These are phyloP conservation scores for Lochmaea crataegi DNA, from an alignment of 2,888 invertebrate species.

Conservation along the genomic window DNA sequence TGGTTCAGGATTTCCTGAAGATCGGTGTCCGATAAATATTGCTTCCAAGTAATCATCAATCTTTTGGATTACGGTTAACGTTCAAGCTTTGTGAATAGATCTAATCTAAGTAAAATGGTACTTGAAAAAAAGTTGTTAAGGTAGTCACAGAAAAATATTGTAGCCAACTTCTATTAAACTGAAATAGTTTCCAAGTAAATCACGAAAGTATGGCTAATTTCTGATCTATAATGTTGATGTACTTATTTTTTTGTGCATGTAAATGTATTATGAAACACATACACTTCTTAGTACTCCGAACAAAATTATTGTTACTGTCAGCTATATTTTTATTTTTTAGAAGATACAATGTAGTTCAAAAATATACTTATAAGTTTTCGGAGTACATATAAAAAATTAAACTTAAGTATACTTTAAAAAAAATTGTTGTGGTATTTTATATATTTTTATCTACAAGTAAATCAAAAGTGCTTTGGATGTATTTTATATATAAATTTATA, in stretches of 20 bases:
- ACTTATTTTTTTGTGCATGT: background rate
- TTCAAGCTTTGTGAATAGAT: no score
- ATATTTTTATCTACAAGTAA: constrained; percentile 25
- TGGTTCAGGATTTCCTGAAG: no score
- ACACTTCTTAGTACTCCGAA: background rate
- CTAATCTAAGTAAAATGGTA: background rate
- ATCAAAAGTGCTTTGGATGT: constrained; percentile 34
- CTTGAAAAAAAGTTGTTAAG: background rate
- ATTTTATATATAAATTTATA: constrained; percentile 38
- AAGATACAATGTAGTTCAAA: background rate
- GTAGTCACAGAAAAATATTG: no score
- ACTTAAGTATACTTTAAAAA: constrained; percentile 13
- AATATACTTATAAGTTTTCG: background rate
- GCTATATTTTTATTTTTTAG: background rate
- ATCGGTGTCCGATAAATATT: no score
- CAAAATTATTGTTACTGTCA: background rate
- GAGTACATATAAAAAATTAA: background rate
- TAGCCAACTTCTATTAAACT: no score
- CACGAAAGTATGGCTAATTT: background rate
- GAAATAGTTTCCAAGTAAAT: background rate
- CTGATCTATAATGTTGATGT: background rate
- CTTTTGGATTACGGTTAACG: no score
- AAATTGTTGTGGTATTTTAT: constrained; percentile 39
- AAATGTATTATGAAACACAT: background rate
- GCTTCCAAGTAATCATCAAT: no score